A percentile compares a stretch with the other conserved stretches of the same genome.
These are phyloP conservation scores for Neoitamus cyanurus DNA, from an alignment of 2,888 invertebrate species.

Conservation along the genomic window DNA sequence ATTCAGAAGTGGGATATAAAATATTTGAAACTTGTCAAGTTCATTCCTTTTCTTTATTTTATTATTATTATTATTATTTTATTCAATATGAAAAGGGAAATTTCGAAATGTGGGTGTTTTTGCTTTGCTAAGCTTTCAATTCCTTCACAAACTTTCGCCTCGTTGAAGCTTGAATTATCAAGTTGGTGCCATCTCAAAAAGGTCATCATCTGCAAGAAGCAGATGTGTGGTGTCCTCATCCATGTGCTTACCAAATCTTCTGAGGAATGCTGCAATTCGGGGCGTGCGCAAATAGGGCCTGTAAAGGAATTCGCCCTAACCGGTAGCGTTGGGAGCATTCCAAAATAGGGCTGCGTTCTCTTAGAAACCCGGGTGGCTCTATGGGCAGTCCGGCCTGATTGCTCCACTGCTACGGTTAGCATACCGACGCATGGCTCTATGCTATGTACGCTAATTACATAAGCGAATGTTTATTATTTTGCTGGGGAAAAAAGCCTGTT, in stretches of 20 bases:
- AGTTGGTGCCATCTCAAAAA: not conserved
- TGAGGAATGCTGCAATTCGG: slow-evolving; percentile 30
- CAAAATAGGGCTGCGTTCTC: not conserved
- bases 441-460: slow-evolving; percentile 12
- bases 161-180: not conserved
- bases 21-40: no score
- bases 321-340: not conserved
- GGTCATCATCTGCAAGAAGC: not conserved
- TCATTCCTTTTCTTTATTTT: no score
- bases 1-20: no score
- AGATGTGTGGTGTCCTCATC: not conserved
- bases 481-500: slow-evolving; percentile 35
- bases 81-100: not conserved
- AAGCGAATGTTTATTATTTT: not conserved
- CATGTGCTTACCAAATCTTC: not conserved
- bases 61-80: no score
- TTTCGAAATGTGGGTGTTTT: not conserved
- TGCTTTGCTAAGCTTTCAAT: not conserved
- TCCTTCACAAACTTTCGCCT: not conserved
- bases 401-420: not conserved
- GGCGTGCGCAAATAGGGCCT: slow-evolving; percentile 3
- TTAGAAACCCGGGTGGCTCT: not conserved
- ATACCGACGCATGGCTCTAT: not conserved
- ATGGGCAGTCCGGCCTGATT: not conserved
- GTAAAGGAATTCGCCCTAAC: not conserved